phyloP scores from a whole-genome alignment of 2,888 invertebrate species.

The Drosophila borborema region DNA sequence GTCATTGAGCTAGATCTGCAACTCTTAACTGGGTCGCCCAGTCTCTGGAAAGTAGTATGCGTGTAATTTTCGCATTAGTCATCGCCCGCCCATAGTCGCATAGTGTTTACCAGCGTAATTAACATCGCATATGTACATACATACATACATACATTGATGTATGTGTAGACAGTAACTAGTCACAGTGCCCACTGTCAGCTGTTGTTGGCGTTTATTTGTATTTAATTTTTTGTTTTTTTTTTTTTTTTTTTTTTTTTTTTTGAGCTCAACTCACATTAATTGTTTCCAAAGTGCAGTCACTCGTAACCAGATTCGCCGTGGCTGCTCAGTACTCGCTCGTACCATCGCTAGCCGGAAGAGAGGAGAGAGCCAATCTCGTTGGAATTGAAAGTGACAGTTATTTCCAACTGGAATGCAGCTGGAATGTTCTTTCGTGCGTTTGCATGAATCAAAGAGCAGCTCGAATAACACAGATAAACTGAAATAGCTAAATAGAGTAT shows the following conservation, averaged over 20 bases:
- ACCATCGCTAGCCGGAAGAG: conserved; percentile 8
- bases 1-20: conserved; percentile 2
- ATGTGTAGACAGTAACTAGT: conserved; percentile 22
- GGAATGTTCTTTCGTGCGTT: not conserved
- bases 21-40: conserved; percentile 9
- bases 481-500: not conserved
- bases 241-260: conserved; percentile 38
- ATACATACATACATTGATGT: not conserved
- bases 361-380: conserved; percentile 4
- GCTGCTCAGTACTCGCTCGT: conserved; percentile 7
- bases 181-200: conserved; percentile 43
- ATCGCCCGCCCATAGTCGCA: conserved; percentile 24
- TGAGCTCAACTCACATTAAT: conserved; percentile 54
- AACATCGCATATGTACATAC: conserved; percentile 41
- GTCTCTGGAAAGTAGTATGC: conserved; percentile 15
- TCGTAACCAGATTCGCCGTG: conserved; percentile 58
- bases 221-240: conserved; percentile 27
- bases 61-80: conserved; percentile 46
- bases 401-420: not conserved
- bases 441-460: not conserved
- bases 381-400: conserved; percentile 14
- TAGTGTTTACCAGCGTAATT: conserved; percentile 64
- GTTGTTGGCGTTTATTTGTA: conserved; percentile 38
- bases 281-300: conserved; percentile 70
- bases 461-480: not conserved